These are phyloP conservation scores for Pectinophora gossypiella DNA, from an alignment of 1,140 invertebrate species.

Conservation along the genomic window DNA sequence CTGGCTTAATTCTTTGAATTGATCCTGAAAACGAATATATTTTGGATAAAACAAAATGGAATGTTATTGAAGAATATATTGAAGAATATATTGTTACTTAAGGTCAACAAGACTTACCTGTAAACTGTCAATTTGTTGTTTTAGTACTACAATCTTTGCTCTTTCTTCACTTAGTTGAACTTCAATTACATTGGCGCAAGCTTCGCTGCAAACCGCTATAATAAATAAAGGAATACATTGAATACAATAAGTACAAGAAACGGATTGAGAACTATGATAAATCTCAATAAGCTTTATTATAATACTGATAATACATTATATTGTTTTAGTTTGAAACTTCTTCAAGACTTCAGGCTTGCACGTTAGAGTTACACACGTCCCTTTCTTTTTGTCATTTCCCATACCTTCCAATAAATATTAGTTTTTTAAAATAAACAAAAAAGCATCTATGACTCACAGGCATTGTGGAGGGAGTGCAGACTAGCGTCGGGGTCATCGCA, in stretches of 20 bases:
- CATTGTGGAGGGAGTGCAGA: constrained; percentile 45
- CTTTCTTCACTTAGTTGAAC: constrained; percentile 58
- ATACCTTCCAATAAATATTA: too few species aligned
- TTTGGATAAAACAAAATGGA: not conserved
- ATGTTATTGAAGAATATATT: not conserved
- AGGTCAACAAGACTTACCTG: constrained; percentile 31
- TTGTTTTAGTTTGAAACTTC: too few species aligned
- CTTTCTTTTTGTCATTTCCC: too few species aligned
- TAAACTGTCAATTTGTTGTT: constrained; percentile 50
- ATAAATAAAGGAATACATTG: too few species aligned
- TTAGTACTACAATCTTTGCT: constrained; percentile 45
- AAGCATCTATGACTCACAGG: constrained; percentile 46
- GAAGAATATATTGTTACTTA: not conserved
- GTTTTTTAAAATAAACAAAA: too few species aligned
- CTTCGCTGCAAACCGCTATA: constrained; percentile 57
- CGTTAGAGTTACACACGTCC: too few species aligned
- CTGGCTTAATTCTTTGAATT: constrained; percentile 37
- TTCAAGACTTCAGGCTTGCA: too few species aligned
- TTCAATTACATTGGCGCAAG: constrained; percentile 57
- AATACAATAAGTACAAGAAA: too few species aligned
- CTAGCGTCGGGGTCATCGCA: constrained; percentile 59
- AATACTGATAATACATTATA: too few species aligned
- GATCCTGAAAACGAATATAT: constrained; percentile 32
- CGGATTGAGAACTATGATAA: too few species aligned
- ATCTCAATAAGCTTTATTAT: too few species aligned